Conservation (phyloP, 2,888 invertebrate genomes). For the Calliopum simillimum region DNA sequence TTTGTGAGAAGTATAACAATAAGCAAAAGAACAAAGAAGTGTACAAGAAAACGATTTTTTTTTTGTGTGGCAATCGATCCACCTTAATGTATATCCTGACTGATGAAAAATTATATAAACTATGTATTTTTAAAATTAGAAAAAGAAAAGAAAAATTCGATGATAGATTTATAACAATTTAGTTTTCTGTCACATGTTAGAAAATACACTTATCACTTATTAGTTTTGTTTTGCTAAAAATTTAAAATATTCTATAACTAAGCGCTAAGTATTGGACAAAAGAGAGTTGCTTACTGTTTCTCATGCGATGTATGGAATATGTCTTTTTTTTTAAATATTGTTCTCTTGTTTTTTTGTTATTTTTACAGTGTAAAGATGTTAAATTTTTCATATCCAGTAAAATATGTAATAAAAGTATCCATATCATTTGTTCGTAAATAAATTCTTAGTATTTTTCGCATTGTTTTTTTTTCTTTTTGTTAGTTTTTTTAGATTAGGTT, state of each 20-base stretch:
- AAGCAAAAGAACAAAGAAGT: too few species aligned
- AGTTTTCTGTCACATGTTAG: too few species aligned
- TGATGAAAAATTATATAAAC: too few species aligned
- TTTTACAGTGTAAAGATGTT: constrained; percentile 10
- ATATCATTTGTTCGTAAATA: constrained; percentile 33
- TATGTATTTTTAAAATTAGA: neutral
- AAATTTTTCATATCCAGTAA: neutral
- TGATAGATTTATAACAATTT: too few species aligned
- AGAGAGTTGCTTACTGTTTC: constrained; percentile 2
- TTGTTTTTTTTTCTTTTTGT: constrained; percentile 26
- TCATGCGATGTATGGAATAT: neutral
- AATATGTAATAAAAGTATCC: constrained; percentile 10
- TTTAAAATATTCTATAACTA: constrained; percentile 10
- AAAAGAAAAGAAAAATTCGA: too few species aligned
- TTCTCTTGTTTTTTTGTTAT: neutral
- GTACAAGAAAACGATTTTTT: too few species aligned
- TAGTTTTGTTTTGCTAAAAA: neutral
- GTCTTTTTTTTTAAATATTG: neutral
- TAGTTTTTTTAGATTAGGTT: constrained; percentile 27
- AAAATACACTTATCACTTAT: too few species aligned
- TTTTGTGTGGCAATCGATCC: too few species aligned
- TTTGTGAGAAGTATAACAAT: too few species aligned
- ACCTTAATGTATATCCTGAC: too few species aligned
- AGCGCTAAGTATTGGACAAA: constrained; percentile 15
- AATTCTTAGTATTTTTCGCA: constrained; percentile 41